Evolutionary conservation across 1,140 invertebrate species (phyloP), one percentile per base, ranked within the genome.

Genomic region (Platyscapa corneri): DNA sequence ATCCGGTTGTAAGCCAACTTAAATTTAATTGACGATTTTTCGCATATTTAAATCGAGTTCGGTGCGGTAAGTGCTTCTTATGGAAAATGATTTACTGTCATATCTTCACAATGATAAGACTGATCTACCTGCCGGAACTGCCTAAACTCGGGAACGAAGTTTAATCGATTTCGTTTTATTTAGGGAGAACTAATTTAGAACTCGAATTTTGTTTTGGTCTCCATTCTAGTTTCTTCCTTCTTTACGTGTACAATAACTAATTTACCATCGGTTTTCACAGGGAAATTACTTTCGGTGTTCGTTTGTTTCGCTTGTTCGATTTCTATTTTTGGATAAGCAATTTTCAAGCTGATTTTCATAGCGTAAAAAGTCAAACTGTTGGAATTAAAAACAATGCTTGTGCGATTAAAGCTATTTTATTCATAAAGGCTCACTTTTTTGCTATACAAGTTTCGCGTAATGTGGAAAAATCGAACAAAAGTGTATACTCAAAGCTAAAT

Each of bases 121-220:
- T 53, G 12, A n/a, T 49, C 42, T 18, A 70, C 64, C 27, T 32
- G n/a, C 12, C 49, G 7, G 7, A 53, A 42, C n/a, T 75, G 81
- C 75, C 46, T 65, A n/a, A 75, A 30, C 30, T 65, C 53, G 23
- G 37, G 65, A 81, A 85, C 75, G 81, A 53, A 85, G 65, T 85
- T 82, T 37, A 16, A 3, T 5, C 37, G 2, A 23, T 60, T 53
- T 81, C 53, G 72, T 72, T 80, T 74, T 37, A 56, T 83, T 46
- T 20, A 27, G 3, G 30, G 76, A 80, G 65, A 84, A 84, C 83
- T 80, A 84, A 84, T 84, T 84, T 84, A 56, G 32, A 84, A 80
- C 83, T 84, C 76, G 83, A 84, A 74, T 79, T 84, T 74, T 67
- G 32, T n/a, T 56, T 49, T 8, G 39, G 32, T 32, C 27, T 67